Evolutionary conservation across 1,140 invertebrate species (phyloP), one percentile per base, ranked within the genome.

Genomic region (Heliconius congener): DNA sequence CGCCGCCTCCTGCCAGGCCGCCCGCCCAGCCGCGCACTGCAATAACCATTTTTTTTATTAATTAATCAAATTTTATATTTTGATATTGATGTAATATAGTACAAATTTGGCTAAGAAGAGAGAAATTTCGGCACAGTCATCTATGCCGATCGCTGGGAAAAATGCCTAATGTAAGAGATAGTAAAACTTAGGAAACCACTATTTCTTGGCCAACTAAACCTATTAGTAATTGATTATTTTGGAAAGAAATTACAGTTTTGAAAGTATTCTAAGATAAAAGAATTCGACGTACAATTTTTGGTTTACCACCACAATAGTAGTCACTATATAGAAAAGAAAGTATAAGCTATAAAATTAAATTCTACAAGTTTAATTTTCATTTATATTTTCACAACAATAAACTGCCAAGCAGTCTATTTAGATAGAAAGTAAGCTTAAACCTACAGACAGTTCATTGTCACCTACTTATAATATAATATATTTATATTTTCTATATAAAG

Each of bases 1-100:
- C 86, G 93, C 93, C 86, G 94, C 93, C 94, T 97, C 97, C 93
- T 97, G 96, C 96, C 97, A 97, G 90, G 97, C 97, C 86, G 97
- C 96, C 88, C 97, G 97, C 81, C 97, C 97, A 93, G 97, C 96
- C 84, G 96, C 96, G 93, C 96, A 96, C 96, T 96, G 90, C 16
- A 84, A 83, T 19, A 50, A 66, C 13, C 23, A 66, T 16, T 66
- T 27, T 27, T 11, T 27, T 27, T 66, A 27, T 27, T 27, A 9
- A 27, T 66, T 9, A 30, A 13, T 66, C 9, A 1, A 66, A 66
- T 27, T 3, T 27, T 18, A 52, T 5, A 52, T 52, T 18, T 18
- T 52, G 13, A 52, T 23, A 34, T 34, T 34, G 5, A 34, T 6
- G 34, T 34, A 34, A 34, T 34, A 34, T 34, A 52, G 18, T 55